Conservation (phyloP, 1,140 invertebrate species). For the fruit fly (Drosophila melanogaster) region Release_6_plus_ISO1_MT NT_033777.3:23785001-23785500, state of each 20-base stretch:
- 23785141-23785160: conserved; percentile 48
- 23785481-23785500: conserved; percentile 52
- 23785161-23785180: conserved; percentile 27
- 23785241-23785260: conserved; percentile 37
- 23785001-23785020: conserved; percentile 19
- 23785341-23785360: conserved; percentile 49
- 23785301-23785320: background rate
- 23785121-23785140: background rate
- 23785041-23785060: conserved; percentile 41
- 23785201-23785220: conserved; percentile 3
- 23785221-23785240: conserved; percentile 10
- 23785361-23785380: conserved; percentile 56
- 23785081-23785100: conserved; percentile 39
- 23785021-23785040: conserved; percentile 33
- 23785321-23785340: conserved; percentile 1
- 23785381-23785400: conserved; percentile 46
- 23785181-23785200: conserved; percentile 33
- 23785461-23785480: conserved; percentile 27
- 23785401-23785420: conserved; percentile 56
- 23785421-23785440: conserved; percentile 63
- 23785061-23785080: conserved; percentile 43
- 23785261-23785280: conserved; percentile 74
- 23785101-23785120: background rate
- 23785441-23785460: conserved; percentile 60
- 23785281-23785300: conserved; percentile 68